Evolutionary conservation across 2,888 invertebrate genomes (phyloP), one percentile per base, ranked within the genome.

Genomic region (Lithosia quadra): DNA sequence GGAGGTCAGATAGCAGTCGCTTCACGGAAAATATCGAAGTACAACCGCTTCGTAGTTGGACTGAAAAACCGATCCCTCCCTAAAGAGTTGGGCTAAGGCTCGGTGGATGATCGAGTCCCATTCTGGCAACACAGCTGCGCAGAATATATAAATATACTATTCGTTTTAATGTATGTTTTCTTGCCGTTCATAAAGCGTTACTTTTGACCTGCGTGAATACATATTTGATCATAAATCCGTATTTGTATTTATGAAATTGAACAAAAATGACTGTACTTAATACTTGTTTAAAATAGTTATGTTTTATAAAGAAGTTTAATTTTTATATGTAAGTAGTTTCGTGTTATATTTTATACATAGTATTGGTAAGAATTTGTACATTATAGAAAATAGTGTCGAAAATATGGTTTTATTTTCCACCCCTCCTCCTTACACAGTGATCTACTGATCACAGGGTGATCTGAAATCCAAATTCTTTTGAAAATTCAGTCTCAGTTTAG

Each of bases 321-420:
- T 78, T 83, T 80, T 80, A 68, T 82, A 76, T 60, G 58, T 61
- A 67, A 72, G 63, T 72, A 75, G 70, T 68, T 73, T 76, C 72
- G 68, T 77, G 73, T 73, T 68, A 67, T 75, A 71, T 71, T 72
- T 67, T 77, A 73, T 78, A 74, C 61, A 70, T 76, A 77, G 60
- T 75, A 71, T 78, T 75, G 49, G 43, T 81, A 83, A 83, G 77
- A 70, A 69, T 76, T 76, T 83, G 74, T 84, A 79, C 68, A 74
- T 74, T 80, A 70, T 68, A 75, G 67, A 77, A 67, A 72, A 70
- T 65, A 2, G 63, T 73, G 66, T 36, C 36, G 56, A 24, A 64
- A 28, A 10, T 21, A 8, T 53, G 71, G 65, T 80, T 69, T 80
- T 72, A 72, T 77, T 80, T 57, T 1, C n/a, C n/a, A 49, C 2